These are phyloP conservation scores for Adelosebastes latens DNA, from an alignment of 2,797 vertebrate species.

Conservation along the genomic window DNA sequence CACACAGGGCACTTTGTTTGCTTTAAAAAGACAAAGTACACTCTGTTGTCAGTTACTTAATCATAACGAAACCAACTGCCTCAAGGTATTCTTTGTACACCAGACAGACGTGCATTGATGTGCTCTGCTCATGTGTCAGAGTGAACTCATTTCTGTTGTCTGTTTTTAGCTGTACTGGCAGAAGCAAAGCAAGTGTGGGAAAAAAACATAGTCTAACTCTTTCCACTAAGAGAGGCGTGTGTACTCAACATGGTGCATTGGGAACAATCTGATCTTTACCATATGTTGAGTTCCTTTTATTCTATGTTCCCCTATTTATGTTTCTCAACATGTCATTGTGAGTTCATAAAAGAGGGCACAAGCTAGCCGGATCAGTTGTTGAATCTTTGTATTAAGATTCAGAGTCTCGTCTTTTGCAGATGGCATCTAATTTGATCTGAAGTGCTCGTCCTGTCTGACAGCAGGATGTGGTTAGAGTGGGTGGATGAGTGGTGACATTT, in stretches of 20 bases:
- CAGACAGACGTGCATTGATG: not conserved
- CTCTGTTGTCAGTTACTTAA: not conserved
- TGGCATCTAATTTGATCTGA: not conserved
- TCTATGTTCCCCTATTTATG: not conserved
- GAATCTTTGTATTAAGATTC: constrained; percentile 2
- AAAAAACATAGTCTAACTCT: not conserved
- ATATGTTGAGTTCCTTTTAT: not conserved
- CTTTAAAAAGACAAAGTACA: not conserved
- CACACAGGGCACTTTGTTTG: not conserved
- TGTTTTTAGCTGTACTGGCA: no score
- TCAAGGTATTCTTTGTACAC: not conserved
- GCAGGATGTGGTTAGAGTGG: constrained; percentile 59
- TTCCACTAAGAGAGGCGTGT: not conserved
- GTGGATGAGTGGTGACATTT: constrained; percentile 33
- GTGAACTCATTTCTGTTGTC: not conserved
- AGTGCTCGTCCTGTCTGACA: constrained; percentile 4
- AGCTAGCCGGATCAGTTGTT: not conserved
- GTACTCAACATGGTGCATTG: not conserved
- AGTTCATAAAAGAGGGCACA: not conserved
- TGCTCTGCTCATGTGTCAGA: not conserved
- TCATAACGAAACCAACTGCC: not conserved
- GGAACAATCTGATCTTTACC: not conserved
- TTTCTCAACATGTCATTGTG: not conserved
- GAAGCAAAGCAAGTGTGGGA: not conserved
- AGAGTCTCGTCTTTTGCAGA: not conserved